These are phyloP conservation scores for Chascanopsetta lugubris DNA, from an alignment of 2,113 vertebrate genomes.

Conservation along the genomic window DNA sequence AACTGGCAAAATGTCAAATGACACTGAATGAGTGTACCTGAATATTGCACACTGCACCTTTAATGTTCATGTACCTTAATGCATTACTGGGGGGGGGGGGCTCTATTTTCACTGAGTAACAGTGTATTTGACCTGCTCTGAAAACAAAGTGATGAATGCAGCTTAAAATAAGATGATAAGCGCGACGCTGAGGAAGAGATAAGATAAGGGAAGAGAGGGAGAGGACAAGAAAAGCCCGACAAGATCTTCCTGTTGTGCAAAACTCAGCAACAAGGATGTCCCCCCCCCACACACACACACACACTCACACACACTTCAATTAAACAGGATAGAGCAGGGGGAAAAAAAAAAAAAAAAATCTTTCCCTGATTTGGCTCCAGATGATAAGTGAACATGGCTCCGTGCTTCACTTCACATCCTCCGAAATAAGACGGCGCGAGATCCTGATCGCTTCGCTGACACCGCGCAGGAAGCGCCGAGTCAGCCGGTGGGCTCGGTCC, in stretches of 20 bases:
- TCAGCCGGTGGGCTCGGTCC: conserved; percentile 46
- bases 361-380: conserved; percentile 25
- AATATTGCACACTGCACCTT: no score
- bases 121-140: background rate
- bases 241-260: conserved; percentile 42
- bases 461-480: conserved; percentile 52
- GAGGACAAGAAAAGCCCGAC: conserved; percentile 12
- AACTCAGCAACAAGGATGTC: conserved; percentile 32
- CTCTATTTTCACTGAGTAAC: conserved; percentile 17
- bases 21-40: no score
- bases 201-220: background rate
- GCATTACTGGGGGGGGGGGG: no score
- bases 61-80: no score
- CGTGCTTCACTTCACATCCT: conserved; percentile 34
- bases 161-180: background rate
- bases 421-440: conserved; percentile 47
- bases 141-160: background rate
- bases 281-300: conserved; percentile 4
- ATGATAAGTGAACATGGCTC: conserved; percentile 25
- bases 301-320: conserved; percentile 4
- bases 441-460: conserved; percentile 60
- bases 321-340: conserved; percentile 19
- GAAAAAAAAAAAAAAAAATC: conserved; percentile 13
- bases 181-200: no score
- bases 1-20: no score